phyloP scores from a whole-genome alignment of 2,797 vertebrate genomes.

The Lepilemur ruficaudatus region DNA sequence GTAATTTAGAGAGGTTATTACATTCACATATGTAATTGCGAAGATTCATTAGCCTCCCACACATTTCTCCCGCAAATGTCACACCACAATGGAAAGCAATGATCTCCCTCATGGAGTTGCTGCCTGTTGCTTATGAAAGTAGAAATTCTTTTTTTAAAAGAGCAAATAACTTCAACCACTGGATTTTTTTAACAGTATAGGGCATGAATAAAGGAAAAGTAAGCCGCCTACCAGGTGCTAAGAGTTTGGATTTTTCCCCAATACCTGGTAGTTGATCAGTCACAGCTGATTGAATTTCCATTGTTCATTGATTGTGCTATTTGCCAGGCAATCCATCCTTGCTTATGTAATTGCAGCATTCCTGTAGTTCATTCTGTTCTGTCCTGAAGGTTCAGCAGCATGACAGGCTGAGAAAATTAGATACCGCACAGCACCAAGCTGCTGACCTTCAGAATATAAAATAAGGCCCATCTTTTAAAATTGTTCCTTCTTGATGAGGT shows the following conservation, averaged over 20 bases:
- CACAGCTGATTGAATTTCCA: slow-evolving; percentile 71
- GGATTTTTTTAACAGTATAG: background rate
- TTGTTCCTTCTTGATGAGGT: slow-evolving; percentile 39
- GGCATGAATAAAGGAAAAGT: slow-evolving; percentile 17
- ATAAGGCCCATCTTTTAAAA: slow-evolving; percentile 51
- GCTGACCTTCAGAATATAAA: slow-evolving; percentile 70
- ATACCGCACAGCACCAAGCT: background rate
- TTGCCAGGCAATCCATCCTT: slow-evolving; percentile 64
- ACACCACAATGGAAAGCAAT: background rate
- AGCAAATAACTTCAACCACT: slow-evolving; percentile 10
- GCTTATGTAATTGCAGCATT: slow-evolving; percentile 67
- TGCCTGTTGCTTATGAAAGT: background rate
- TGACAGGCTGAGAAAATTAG: slow-evolving; percentile 65
- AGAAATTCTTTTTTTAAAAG: background rate
- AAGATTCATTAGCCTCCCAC: slow-evolving; percentile 6
- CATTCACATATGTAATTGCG: background rate
- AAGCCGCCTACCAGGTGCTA: background rate
- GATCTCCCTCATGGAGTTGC: background rate
- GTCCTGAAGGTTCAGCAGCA: slow-evolving; percentile 38
- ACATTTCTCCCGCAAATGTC: background rate
- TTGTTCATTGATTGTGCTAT: slow-evolving; percentile 71
- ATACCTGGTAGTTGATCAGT: slow-evolving; percentile 38
- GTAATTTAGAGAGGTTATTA: slow-evolving; percentile 5
- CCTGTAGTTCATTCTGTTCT: slow-evolving; percentile 58
- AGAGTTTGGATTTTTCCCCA: slow-evolving; percentile 26